A percentile compares a stretch with the other conserved stretches of the same genome.
phyloP scores from a whole-genome alignment of 2,113 vertebrate genomes.

The Apistogramma diplotaenia region DNA sequence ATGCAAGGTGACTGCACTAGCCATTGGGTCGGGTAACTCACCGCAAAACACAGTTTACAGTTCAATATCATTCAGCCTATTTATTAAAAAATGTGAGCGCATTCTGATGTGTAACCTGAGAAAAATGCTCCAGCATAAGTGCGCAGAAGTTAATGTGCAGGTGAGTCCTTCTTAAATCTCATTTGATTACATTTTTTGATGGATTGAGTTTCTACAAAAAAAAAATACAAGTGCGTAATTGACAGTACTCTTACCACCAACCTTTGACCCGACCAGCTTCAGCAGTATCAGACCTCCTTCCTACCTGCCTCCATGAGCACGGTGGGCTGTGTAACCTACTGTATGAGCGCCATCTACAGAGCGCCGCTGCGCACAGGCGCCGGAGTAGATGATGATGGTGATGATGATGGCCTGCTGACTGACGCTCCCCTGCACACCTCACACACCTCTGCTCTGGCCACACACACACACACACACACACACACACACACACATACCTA shows the following conservation, averaged over 20 bases:
- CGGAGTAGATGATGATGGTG: slow-evolving; percentile 10
- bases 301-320: neutral
- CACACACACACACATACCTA: too few species aligned
- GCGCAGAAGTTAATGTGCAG: neutral
- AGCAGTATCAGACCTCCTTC: slow-evolving; percentile 21
- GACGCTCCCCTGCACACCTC: slow-evolving; percentile 48
- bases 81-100: neutral
- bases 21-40: neutral
- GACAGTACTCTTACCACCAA: slow-evolving; percentile 48
- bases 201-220: slow-evolving; percentile 42
- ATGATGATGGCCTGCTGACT: slow-evolving; percentile 49
- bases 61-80: neutral
- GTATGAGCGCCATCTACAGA: slow-evolving; percentile 91
- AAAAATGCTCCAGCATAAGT: neutral
- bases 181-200: slow-evolving; percentile 1
- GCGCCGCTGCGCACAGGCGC: slow-evolving; percentile 45
- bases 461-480: neutral
- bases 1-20: neutral
- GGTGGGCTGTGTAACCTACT: slow-evolving; percentile 53
- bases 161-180: neutral
- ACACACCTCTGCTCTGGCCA: slow-evolving; percentile 17
- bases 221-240: slow-evolving; percentile 51
- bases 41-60: neutral
- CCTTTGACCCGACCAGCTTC: slow-evolving; percentile 64
- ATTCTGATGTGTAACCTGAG: neutral